Percentiles rank a stretch among this genome's conserved stretches.
Evolutionary conservation across 2,113 vertebrate genomes (phyloP).

Genomic region (Caranx melampygus): DNA sequence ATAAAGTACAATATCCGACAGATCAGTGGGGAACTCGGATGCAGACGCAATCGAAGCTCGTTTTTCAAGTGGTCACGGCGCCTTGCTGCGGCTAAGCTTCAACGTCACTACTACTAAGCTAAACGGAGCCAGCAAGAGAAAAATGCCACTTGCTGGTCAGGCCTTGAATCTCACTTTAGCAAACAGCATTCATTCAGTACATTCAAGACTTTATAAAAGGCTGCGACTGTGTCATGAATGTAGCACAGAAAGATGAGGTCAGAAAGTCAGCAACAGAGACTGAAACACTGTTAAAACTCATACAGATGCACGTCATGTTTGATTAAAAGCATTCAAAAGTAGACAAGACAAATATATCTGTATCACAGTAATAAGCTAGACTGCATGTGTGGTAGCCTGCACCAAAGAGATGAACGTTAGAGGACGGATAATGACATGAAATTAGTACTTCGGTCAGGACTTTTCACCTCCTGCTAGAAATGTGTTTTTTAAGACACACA

Average conservation of each 20-base stretch:
- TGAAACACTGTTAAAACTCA: slow-evolving; percentile 1
- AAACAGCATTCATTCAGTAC: slow-evolving; percentile 38
- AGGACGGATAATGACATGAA: background rate
- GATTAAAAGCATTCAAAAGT: background rate
- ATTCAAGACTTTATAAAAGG: slow-evolving; percentile 59
- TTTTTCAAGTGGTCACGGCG: background rate
- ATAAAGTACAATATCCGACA: slow-evolving; percentile 13
- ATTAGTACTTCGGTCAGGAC: slow-evolving; percentile 8
- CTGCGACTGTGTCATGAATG: slow-evolving; percentile 23
- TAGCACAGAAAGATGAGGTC: slow-evolving; percentile 42
- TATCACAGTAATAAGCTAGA: slow-evolving; percentile 3
- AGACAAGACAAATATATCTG: background rate
- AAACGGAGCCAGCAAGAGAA: slow-evolving; percentile 7
- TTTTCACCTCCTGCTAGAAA: slow-evolving; percentile 9
- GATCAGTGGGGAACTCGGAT: slow-evolving; percentile 11
- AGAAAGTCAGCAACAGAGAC: slow-evolving; percentile 23
- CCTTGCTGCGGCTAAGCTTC: slow-evolving; percentile 4
- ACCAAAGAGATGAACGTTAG: slow-evolving; percentile 8
- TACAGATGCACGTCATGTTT: background rate
- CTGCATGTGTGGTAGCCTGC: background rate
- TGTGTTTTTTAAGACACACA: background rate
- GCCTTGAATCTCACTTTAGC: slow-evolving; percentile 7
- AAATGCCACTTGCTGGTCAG: background rate
- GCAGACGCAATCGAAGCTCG: slow-evolving; percentile 17
- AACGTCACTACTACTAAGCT: slow-evolving; percentile 6